These are phyloP conservation scores for Aulostomus chinensis DNA, from an alignment of 2,797 vertebrate species.

Conservation along the genomic window DNA sequence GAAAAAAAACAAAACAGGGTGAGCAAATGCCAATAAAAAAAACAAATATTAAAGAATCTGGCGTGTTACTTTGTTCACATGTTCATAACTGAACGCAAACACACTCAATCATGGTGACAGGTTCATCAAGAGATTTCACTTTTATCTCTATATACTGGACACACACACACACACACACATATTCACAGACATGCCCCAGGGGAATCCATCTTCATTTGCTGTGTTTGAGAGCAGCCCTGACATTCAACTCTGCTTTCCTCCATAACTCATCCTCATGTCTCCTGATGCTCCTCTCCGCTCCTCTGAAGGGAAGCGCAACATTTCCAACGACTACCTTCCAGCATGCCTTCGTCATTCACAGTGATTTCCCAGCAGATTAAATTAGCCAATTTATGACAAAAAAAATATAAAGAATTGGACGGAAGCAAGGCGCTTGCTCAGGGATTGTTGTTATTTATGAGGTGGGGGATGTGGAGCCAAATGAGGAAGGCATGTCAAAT, in stretches of 20 bases:
- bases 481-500: too few species aligned
- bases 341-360: not conserved
- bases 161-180: conserved; percentile 17
- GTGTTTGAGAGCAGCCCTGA: conserved; percentile 52
- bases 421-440: too few species aligned
- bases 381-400: not conserved
- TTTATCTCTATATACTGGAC: conserved; percentile 29
- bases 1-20: too few species aligned
- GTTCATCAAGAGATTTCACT: conserved; percentile 49
- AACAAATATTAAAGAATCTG: too few species aligned
- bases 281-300: conserved; percentile 30
- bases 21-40: too few species aligned
- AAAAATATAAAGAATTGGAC: not conserved
- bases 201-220: conserved; percentile 69
- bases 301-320: conserved; percentile 9
- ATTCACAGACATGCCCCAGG: conserved; percentile 12
- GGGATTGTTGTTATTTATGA: too few species aligned
- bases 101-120: conserved; percentile 50
- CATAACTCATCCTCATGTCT: conserved; percentile 52
- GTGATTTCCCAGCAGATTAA: conserved; percentile 23
- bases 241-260: conserved; percentile 35
- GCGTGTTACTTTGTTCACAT: conserved; percentile 10
- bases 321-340: conserved; percentile 1
- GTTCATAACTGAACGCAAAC: conserved; percentile 30
- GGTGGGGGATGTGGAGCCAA: too few species aligned